Base-by-base conservation (phyloP, 2,888 invertebrate genomes). In the Panorpa germanica region DNA sequence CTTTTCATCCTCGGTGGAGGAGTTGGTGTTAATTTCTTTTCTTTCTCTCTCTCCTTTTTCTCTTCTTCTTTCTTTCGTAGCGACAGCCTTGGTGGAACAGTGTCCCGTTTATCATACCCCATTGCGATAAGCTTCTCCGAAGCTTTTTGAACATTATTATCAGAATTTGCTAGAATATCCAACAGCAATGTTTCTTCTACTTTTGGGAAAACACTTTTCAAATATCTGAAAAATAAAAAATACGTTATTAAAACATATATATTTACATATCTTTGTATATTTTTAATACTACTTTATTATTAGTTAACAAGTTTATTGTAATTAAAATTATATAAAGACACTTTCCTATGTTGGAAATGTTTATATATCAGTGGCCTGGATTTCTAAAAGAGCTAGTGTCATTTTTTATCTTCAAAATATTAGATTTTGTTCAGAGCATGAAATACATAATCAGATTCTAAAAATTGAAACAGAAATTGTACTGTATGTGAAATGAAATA, bases 121-220 rank as follows among this genome's bases (percentile, higher is more conserved):
- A 85, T 69, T 6, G 70, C 61, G 20, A 75, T 59, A 8, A 90
- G 60, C 39, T 70, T 72, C 42, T 86, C 83, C 7, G 85, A 78
- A 2, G 86, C 80, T 41, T 73, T 80, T 49, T 83, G 82, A 5
- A 90, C 86, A 52, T 86, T 88, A 50, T 86, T 86, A 43, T 90
- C 88, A 42, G 81, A 75, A 50, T 75, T 81, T 28, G 78, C 73
- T 29, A 86, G 55, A 23, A 83, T 63, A 43, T 90, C 88, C 31
- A 88, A 60, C 17, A 90, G 70, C 24, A 86, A 51, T 13, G 80
- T 82, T 50, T 88, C 88, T 44, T 90, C 88, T 1, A 81, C 86
- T 53, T 82, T 76, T 1, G 86, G 82, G 50, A 86, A 90, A 43
- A 88, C 70, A 44, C 77, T 82, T 55, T 88, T 90, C 58, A 90